Percentiles rank a stretch among this genome's conserved stretches.
Conservation (phyloP, 1,140 invertebrate genomes). For the Panagrolaimus sp. region DNA sequence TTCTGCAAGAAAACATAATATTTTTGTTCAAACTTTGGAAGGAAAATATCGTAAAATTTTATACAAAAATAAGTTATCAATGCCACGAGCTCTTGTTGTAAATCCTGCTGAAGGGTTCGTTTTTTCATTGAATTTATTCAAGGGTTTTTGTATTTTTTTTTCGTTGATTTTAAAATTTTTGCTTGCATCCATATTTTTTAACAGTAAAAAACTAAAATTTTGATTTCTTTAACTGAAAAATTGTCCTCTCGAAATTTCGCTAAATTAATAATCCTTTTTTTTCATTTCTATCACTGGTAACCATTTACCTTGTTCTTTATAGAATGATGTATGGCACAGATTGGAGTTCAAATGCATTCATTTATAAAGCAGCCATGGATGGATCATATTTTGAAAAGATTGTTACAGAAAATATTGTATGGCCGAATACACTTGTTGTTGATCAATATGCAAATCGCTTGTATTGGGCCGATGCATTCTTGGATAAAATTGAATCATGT, state of each 20-base stretch:
- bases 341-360: constrained; percentile 70
- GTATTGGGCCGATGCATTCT: constrained; percentile 90
- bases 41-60: constrained; percentile 70
- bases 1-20: constrained; percentile 21
- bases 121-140: background rate
- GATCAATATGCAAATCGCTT: constrained; percentile 76
- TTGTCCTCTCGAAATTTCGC: no score
- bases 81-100: constrained; percentile 86
- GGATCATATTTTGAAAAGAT: constrained; percentile 75
- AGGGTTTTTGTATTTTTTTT: no score
- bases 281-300: no score
- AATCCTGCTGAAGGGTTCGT: constrained; percentile 79
- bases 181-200: no score
- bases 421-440: constrained; percentile 78
- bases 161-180: no score
- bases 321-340: constrained; percentile 40
- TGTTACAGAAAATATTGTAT: constrained; percentile 71
- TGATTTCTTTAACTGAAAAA: no score
- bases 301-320: no score
- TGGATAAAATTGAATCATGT: constrained; percentile 80
- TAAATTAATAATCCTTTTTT: no score
- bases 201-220: no score
- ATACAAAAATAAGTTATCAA: constrained; percentile 73
- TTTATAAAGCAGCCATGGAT: constrained; percentile 92
- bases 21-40: constrained; percentile 41